Evolutionary conservation across 2,113 vertebrate species (phyloP).

Genomic region (Turdus rufiventris): DNA sequence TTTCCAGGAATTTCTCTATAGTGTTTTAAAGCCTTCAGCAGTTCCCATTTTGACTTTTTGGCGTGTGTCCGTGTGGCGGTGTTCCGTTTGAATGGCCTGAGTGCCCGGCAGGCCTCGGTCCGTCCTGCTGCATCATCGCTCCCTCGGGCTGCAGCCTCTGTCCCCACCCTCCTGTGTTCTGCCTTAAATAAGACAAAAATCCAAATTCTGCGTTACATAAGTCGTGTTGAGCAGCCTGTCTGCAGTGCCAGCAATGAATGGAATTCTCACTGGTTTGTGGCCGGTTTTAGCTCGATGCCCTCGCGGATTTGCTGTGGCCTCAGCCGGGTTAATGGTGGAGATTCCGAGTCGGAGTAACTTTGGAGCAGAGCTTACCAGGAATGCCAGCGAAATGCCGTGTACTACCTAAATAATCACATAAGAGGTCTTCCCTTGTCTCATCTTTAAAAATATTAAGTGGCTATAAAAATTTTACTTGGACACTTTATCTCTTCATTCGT

Average conservation of each 20-base stretch:
- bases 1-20: fast-evolving
- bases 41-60: fast-evolving
- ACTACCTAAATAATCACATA: neutral
- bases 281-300: fast-evolving
- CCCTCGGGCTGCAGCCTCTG: no score
- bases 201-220: fast-evolving
- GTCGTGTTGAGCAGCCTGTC: neutral
- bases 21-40: neutral
- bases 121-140: neutral
- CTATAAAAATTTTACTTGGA: neutral
- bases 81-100: fast-evolving
- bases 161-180: fast-evolving
- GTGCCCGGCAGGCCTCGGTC: neutral
- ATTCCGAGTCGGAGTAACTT: fast-evolving
- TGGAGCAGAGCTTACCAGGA: neutral
- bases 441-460: neutral
- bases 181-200: neutral
- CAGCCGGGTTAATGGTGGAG: fast-evolving
- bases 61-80: fast-evolving
- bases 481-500: neutral
- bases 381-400: neutral
- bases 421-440: neutral
- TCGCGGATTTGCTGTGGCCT: neutral
- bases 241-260: neutral
- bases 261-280: neutral